phyloP scores from a whole-genome alignment of 2,888 invertebrate species.

The Drosophila recens region DNA sequence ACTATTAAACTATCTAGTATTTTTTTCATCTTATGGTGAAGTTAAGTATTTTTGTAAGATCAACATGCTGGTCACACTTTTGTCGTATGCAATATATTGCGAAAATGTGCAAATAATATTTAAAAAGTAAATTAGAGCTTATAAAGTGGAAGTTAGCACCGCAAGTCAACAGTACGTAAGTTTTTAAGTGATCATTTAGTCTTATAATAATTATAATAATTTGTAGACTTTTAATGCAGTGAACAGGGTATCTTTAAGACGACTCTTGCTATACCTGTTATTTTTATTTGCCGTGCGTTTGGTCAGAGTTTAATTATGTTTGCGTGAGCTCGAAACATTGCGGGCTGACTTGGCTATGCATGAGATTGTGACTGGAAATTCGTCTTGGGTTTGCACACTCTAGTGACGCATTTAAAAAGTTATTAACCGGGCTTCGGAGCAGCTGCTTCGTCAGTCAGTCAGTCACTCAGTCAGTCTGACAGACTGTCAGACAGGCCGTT shows the following conservation, averaged over 20 bases:
- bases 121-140: too few species aligned
- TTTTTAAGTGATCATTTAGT: too few species aligned
- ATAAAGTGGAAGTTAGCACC: too few species aligned
- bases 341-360: constrained; percentile 32
- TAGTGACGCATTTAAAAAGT: constrained; percentile 58
- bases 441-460: constrained; percentile 15
- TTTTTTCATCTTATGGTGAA: too few species aligned
- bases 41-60: too few species aligned
- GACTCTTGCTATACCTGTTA: not conserved
- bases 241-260: not conserved
- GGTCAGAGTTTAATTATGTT: constrained; percentile 78
- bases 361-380: constrained; percentile 38
- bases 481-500: not conserved
- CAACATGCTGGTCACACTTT: too few species aligned
- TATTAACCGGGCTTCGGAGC: constrained; percentile 41
- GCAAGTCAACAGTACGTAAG: too few species aligned
- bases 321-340: constrained; percentile 76
- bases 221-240: too few species aligned
- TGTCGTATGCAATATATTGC: too few species aligned
- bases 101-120: too few species aligned
- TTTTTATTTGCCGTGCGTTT: constrained; percentile 66
- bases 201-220: too few species aligned
- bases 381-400: constrained; percentile 19
- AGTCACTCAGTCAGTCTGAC: not conserved
- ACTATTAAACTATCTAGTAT: too few species aligned